Conservation (phyloP, 1,140 invertebrate genomes). For the Diabrotica undecimpunctata region DNA sequence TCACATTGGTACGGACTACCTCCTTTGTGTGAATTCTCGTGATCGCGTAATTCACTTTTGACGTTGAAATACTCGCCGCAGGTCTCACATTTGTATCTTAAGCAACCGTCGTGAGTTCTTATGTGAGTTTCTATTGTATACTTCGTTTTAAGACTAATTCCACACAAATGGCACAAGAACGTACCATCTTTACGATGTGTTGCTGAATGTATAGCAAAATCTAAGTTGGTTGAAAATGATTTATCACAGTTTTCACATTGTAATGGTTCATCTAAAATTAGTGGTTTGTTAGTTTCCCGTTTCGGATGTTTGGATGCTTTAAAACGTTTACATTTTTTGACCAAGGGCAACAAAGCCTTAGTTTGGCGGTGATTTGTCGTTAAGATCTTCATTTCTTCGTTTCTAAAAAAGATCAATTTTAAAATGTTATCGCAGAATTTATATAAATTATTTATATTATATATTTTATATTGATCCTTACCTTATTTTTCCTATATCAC, state of each 20-base stretch:
- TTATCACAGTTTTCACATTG: slow-evolving; percentile 39
- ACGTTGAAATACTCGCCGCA: slow-evolving; percentile 52
- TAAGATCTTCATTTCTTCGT: too few relatives aligned
- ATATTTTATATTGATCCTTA: too few relatives aligned
- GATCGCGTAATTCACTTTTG: slow-evolving; percentile 47
- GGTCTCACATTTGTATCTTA: slow-evolving; percentile 51
- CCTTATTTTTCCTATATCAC: too few relatives aligned
- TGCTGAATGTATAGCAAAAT: slow-evolving; percentile 39
- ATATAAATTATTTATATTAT: too few relatives aligned
- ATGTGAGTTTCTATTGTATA: slow-evolving; percentile 48
- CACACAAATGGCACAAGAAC: slow-evolving; percentile 47
- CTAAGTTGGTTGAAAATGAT: slow-evolving; percentile 37
- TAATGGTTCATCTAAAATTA: slow-evolving; percentile 45
- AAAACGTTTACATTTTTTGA: too few relatives aligned
- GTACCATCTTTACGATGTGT: slow-evolving; percentile 42
- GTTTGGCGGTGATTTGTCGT: too few relatives aligned
- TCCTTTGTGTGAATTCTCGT: slow-evolving; percentile 52
- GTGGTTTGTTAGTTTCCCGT: slow-evolving; percentile 51
- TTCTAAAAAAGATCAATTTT: too few relatives aligned
- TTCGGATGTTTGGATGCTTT: not conserved
- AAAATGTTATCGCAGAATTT: too few relatives aligned
- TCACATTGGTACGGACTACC: slow-evolving; percentile 60
- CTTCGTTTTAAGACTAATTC: slow-evolving; percentile 46
- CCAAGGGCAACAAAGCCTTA: too few relatives aligned
- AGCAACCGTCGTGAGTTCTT: slow-evolving; percentile 46